Conservation (phyloP, 2,888 invertebrate species). For the Hypselothyrea guttata region DNA sequence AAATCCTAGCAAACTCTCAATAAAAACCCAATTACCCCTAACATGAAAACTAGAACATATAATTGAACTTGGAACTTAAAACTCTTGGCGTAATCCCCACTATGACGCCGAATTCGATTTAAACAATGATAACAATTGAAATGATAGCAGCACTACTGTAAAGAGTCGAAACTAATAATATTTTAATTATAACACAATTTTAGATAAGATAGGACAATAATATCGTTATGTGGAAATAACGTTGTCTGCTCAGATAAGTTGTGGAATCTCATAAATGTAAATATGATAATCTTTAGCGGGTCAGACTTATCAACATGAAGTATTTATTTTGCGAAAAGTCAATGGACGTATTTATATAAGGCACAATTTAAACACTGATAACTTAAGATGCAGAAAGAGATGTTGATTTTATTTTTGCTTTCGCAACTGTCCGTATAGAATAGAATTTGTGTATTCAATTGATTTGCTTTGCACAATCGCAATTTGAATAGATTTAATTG, state of each 20-base stretch:
- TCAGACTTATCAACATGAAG: slow-evolving; percentile 20
- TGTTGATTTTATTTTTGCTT: slow-evolving; percentile 15
- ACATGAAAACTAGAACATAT: too few relatives aligned
- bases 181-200: slow-evolving; percentile 9
- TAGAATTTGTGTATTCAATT: slow-evolving; percentile 21
- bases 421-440: neutral
- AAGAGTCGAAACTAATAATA: neutral
- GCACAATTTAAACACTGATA: slow-evolving; percentile 22
- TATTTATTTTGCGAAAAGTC: slow-evolving; percentile 7
- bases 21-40: too few relatives aligned
- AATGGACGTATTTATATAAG: neutral
- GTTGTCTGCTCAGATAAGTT: slow-evolving; percentile 10
- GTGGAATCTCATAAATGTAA: slow-evolving; percentile 6
- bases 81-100: too few relatives aligned
- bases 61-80: too few relatives aligned
- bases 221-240: neutral
- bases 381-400: slow-evolving; percentile 26
- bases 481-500: slow-evolving; percentile 35
- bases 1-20: too few relatives aligned
- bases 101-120: neutral
- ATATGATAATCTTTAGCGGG: slow-evolving; percentile 5
- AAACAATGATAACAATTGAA: slow-evolving; percentile 9
- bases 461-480: slow-evolving; percentile 17
- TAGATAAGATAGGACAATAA: slow-evolving; percentile 4
- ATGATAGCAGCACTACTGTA: slow-evolving; percentile 5